A percentile compares a stretch with the other conserved stretches of the same genome.
phyloP scores from a whole-genome alignment of 53 echinoderm and acorn worm genomes.

The Holothuria leucospilota region DNA sequence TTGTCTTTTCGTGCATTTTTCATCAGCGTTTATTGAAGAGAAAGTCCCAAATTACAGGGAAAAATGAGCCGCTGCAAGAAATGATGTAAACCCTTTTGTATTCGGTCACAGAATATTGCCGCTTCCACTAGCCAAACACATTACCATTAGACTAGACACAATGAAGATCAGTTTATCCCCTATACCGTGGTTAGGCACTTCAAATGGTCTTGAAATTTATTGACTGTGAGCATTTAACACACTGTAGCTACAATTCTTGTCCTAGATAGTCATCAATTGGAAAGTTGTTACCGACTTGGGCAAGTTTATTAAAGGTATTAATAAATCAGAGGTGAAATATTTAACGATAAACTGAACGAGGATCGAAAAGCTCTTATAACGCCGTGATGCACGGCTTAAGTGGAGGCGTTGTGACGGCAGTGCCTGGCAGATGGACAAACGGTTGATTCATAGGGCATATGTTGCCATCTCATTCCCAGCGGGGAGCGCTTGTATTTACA shows the following conservation, averaged over 20 bases:
- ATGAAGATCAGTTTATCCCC: too few species aligned
- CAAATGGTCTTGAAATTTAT: too few species aligned
- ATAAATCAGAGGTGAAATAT: constrained; percentile 33
- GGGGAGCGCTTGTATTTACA: constrained; percentile 34
- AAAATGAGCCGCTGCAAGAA: too few species aligned
- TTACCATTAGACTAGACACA: too few species aligned
- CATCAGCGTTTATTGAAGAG: too few species aligned
- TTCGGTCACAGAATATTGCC: too few species aligned
- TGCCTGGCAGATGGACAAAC: constrained; percentile 30
- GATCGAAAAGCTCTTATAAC: constrained; percentile 31
- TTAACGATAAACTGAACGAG: constrained; percentile 18
- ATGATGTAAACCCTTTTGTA: too few species aligned
- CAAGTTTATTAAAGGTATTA: constrained; percentile 26
- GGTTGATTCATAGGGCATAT: constrained; percentile 40
- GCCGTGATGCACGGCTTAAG: constrained; percentile 31
- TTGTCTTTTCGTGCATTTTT: too few species aligned
- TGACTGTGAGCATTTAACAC: too few species aligned
- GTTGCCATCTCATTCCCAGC: constrained; percentile 12
- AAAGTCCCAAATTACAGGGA: too few species aligned
- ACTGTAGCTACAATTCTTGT: background rate
- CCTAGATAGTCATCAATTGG: background rate
- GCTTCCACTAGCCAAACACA: too few species aligned
- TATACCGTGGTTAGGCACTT: too few species aligned
- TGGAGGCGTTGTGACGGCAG: constrained; percentile 49
- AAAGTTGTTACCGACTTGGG: constrained; percentile 22